Base-by-base conservation (phyloP, 2,113 vertebrate genomes). In the Toxotes chatareus region DNA sequence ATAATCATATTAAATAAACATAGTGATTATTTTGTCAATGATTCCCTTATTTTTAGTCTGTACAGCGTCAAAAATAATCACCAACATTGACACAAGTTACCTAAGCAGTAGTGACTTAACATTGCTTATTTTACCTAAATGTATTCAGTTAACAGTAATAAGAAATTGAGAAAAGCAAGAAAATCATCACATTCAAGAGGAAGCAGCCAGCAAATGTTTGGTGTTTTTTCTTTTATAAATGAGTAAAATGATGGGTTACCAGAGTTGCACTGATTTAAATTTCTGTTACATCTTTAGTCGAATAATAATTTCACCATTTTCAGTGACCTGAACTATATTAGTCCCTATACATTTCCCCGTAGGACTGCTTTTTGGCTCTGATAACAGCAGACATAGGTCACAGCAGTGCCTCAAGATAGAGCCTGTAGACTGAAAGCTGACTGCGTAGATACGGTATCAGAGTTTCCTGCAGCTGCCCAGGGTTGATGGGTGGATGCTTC, bases 381-480 rank as follows among this genome's bases (percentile, higher is more conserved):
- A 49, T 49, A 51, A 49, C 46, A 49, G 46, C 14, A 17, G 46
- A 49, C 51, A 3, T 5, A 19, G 21, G 51, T n/a, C 51, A 21
- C 51, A 53, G 51, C 21, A 53, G 8, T 53, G 51, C n/a, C 51
- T 53, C 51, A 53, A 51, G 7, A 3, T 10, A n/a, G 16, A 5
- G 42, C 42, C 42, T 44, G 42, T 44, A 44, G 42, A 12, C 12
- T 44, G 42, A 44, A 44, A 44, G 5, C 12, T 44, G 10, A 67
- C 62, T 36, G 31, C 16, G 59, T 16, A 44, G 21, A 51, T 66
- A 19, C 36, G 19, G 5, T 31, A 27, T 53, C 46, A 56, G 44
- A 11, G 19, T 75, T 74, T 79, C 69, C 59, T 82, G 65, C 21
- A 21, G 56, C 27, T 14, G 42, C 17, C n/a, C 7, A 16, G 36